These are phyloP conservation scores for Eilema sororculum DNA, from an alignment of 2,888 invertebrate genomes.

Conservation along the genomic window DNA sequence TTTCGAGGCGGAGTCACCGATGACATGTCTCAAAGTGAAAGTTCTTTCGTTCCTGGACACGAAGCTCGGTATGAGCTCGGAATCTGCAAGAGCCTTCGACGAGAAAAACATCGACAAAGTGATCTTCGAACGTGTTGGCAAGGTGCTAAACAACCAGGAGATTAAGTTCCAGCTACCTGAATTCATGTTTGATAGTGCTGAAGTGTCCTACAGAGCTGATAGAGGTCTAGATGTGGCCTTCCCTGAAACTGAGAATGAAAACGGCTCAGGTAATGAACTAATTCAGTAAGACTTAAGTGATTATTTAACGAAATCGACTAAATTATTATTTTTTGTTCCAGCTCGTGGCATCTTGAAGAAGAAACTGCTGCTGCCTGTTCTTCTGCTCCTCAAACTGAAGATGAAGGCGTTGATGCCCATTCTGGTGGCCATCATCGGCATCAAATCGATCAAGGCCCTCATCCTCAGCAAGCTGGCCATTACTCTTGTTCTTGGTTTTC, in stretches of 20 bases:
- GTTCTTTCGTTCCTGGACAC: slow-evolving; percentile 92
- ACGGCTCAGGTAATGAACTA: slow-evolving; percentile 82
- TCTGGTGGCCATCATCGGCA: slow-evolving; percentile 91
- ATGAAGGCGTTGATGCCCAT: slow-evolving; percentile 95
- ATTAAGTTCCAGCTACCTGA: slow-evolving; percentile 91
- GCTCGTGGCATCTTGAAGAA: slow-evolving; percentile 94
- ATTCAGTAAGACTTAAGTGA: background rate
- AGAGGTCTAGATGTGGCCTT: slow-evolving; percentile 89
- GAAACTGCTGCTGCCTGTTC: slow-evolving; percentile 92
- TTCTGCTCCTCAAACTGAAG: slow-evolving; percentile 93
- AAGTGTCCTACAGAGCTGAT: slow-evolving; percentile 89
- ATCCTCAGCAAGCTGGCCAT: slow-evolving; percentile 94
- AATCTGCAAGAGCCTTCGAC: slow-evolving; percentile 88
- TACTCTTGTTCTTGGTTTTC: slow-evolving; percentile 92
- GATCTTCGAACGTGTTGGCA: slow-evolving; percentile 90
- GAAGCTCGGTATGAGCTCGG: slow-evolving; percentile 88
- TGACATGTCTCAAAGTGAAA: slow-evolving; percentile 92
- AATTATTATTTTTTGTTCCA: slow-evolving; percentile 65
- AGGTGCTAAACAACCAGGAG: slow-evolving; percentile 91
- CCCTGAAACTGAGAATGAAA: slow-evolving; percentile 82
- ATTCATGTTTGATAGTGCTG: slow-evolving; percentile 89
- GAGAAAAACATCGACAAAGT: slow-evolving; percentile 90
- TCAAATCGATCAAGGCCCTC: slow-evolving; percentile 94
- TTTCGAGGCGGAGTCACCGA: slow-evolving; percentile 89
- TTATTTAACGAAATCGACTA: slow-evolving; percentile 17